Percentiles rank a stretch among this genome's conserved stretches.
These are phyloP conservation scores for Slavum lentiscoides DNA, from an alignment of 2,888 invertebrate species.

Conservation along the genomic window DNA sequence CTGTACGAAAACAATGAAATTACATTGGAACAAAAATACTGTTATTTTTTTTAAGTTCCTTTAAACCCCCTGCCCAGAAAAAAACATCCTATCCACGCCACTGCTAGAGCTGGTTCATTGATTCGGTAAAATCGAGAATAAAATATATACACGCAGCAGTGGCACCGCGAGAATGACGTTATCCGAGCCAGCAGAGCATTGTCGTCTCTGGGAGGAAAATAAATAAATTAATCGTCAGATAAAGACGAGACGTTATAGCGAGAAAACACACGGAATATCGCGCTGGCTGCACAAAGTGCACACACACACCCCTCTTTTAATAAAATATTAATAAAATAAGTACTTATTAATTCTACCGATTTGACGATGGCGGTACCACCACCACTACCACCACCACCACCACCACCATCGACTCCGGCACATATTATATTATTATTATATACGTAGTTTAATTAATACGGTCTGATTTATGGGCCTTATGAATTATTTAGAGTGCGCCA, in stretches of 20 bases:
- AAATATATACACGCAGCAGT: too few relatives aligned
- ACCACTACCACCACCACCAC: constrained; percentile 1
- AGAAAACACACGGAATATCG: constrained; percentile 25
- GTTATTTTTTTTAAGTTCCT: too few relatives aligned
- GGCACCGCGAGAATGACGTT: too few relatives aligned
- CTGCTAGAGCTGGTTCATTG: too few relatives aligned
- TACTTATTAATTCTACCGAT: constrained; percentile 52
- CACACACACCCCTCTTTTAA: constrained; percentile 33
- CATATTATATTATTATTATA: constrained; percentile 10
- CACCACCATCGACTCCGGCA: background rate
- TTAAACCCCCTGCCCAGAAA: too few relatives aligned
- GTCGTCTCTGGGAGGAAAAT: constrained; percentile 11
- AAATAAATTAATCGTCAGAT: constrained; percentile 17
- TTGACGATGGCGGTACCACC: constrained; percentile 20
- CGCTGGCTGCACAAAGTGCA: too few relatives aligned
- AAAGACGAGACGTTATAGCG: background rate
- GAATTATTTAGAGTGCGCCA: constrained; percentile 52
- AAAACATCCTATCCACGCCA: too few relatives aligned
- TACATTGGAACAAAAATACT: too few relatives aligned
- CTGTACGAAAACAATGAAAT: too few relatives aligned
- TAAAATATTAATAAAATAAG: constrained; percentile 53
- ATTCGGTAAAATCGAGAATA: too few relatives aligned
- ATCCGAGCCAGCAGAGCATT: background rate
- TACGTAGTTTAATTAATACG: constrained; percentile 48
- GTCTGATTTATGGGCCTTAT: constrained; percentile 51